Conservation (phyloP, 2,888 invertebrate genomes). For the Protophormia terraenovae region DNA sequence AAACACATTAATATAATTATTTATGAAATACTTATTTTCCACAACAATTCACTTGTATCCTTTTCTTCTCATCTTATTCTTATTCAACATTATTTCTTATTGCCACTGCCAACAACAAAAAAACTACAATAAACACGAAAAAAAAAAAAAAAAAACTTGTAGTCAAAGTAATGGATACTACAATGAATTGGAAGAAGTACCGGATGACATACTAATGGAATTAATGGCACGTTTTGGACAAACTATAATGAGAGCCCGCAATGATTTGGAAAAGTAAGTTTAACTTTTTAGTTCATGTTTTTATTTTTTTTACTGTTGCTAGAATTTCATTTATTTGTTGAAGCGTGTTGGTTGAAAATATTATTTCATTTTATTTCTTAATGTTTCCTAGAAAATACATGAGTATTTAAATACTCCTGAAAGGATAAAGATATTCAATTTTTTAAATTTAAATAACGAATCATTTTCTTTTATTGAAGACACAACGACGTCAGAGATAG, state of each 20-base stretch:
- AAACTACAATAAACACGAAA: background rate
- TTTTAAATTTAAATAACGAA: too few relatives aligned
- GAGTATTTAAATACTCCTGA: background rate
- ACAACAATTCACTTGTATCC: conserved; percentile 69
- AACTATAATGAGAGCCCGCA: conserved; percentile 88
- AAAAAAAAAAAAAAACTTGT: conserved; percentile 35
- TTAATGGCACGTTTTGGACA: conserved; percentile 89
- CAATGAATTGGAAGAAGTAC: conserved; percentile 86
- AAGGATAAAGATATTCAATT: too few relatives aligned
- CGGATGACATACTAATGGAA: conserved; percentile 88
- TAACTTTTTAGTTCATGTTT: background rate
- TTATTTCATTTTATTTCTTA: background rate
- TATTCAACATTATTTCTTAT: background rate
- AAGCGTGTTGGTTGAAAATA: background rate
- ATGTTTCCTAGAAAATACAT: background rate
- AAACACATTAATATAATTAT: conserved; percentile 64
- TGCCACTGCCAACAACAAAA: background rate
- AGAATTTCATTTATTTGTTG: background rate
- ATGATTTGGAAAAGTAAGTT: conserved; percentile 90
- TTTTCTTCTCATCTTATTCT: background rate
- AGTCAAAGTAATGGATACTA: conserved; percentile 81
- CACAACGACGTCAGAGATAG: too few relatives aligned
- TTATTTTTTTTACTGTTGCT: background rate
- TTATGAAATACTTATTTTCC: conserved; percentile 72
- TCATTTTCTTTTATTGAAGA: too few relatives aligned